Evolutionary conservation across 1,140 invertebrate species (phyloP).

Genomic region (Acromyrmex heyeri): DNA sequence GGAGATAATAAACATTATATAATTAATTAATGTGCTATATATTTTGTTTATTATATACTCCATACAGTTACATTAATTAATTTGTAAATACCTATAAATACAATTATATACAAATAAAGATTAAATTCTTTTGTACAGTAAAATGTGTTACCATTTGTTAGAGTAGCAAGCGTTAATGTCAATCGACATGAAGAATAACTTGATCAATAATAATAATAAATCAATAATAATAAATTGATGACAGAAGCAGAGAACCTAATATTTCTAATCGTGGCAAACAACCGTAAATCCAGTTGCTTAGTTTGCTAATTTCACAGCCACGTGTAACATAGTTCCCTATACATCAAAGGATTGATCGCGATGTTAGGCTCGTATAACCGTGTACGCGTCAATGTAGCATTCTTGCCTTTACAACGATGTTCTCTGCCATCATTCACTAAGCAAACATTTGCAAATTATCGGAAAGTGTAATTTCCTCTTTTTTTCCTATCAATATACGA

Average conservation of each 20-base stretch:
- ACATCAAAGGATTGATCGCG: constrained; percentile 59
- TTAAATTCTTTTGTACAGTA: not conserved
- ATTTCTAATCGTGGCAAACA: constrained; percentile 21
- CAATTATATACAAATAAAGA: not conserved
- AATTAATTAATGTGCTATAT: constrained; percentile 16
- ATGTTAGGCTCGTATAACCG: constrained; percentile 49
- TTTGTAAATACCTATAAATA: not conserved
- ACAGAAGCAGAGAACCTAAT: not conserved
- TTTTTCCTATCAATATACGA: not conserved
- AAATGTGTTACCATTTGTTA: not conserved
- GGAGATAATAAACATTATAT: not conserved
- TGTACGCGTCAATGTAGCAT: constrained; percentile 53
- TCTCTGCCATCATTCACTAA: not conserved
- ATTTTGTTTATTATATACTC: not conserved
- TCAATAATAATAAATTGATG: not conserved
- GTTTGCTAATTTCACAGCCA: constrained; percentile 30
- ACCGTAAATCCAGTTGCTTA: constrained; percentile 35
- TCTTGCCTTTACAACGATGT: constrained; percentile 21
- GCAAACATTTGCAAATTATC: constrained; percentile 3
- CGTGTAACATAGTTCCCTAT: not conserved
- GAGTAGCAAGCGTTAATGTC: not conserved
- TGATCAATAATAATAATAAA: not conserved
- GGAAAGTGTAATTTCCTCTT: not conserved
- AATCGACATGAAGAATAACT: constrained; percentile 7
- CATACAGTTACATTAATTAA: constrained; percentile 10